phyloP scores from a whole-genome alignment of 2,113 vertebrate genomes.

The Macroglossus sobrinus region DNA sequence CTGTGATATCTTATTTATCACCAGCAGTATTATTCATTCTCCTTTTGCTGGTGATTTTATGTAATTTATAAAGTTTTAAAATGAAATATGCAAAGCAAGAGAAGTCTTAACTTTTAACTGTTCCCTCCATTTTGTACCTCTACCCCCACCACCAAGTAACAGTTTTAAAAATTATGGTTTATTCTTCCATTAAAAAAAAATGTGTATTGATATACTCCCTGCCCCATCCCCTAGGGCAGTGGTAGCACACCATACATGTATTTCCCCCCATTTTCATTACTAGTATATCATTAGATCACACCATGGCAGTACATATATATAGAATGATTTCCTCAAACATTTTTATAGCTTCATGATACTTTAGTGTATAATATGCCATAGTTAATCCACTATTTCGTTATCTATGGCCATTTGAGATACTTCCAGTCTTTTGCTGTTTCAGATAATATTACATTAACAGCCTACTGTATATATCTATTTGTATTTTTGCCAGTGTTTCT shows the following conservation, averaged over 20 bases:
- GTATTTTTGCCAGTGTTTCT: neutral
- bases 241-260: neutral
- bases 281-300: too few relatives aligned
- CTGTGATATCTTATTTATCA: neutral
- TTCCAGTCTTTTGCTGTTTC: neutral
- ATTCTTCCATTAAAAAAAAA: neutral
- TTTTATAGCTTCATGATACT: neutral
- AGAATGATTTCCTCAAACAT: too few relatives aligned
- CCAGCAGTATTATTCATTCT: neutral
- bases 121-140: neutral
- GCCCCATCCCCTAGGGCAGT: neutral
- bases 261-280: neutral
- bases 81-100: slow-evolving; percentile 9
- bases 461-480: neutral
- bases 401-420: neutral
- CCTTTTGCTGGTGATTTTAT: neutral
- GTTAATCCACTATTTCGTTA: neutral
- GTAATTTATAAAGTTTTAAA: neutral
- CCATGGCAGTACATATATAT: too few relatives aligned
- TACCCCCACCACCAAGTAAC: neutral
- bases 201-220: neutral
- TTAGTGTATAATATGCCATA: neutral
- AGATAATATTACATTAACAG: neutral
- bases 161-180: neutral
- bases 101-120: neutral